These are phyloP conservation scores for Sternarchorhynchus goeldii DNA, from an alignment of 2,797 vertebrate species.

Conservation along the genomic window DNA sequence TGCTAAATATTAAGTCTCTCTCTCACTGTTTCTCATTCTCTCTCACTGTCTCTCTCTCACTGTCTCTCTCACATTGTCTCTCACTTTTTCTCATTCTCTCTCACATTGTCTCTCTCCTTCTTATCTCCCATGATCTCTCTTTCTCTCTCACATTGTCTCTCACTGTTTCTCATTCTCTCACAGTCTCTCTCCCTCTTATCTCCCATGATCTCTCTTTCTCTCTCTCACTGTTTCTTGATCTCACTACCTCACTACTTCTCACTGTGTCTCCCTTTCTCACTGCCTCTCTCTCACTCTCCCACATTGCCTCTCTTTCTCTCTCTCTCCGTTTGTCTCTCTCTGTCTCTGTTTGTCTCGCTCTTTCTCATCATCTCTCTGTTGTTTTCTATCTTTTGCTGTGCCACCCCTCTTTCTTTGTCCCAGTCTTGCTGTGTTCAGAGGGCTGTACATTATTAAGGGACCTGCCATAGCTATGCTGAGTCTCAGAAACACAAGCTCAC, in stretches of 20 bases:
- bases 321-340: background rate
- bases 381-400: background rate
- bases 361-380: too few relatives aligned
- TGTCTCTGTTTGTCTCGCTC: background rate
- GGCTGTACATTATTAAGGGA: background rate
- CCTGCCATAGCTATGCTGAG: conserved; percentile 9
- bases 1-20: too few relatives aligned
- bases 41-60: background rate
- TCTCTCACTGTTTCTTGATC: background rate
- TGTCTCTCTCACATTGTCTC: background rate
- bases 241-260: too few relatives aligned
- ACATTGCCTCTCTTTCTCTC: background rate
- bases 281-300: too few relatives aligned
- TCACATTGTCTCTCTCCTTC: too few relatives aligned
- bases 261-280: background rate
- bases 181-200: too few relatives aligned
- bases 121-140: too few relatives aligned
- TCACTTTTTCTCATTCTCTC: too few relatives aligned
- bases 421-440: background rate
- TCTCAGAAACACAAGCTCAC: background rate
- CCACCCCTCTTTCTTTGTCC: background rate
- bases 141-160: too few relatives aligned
- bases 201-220: background rate
- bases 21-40: too few relatives aligned
- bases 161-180: too few relatives aligned